Conservation (phyloP, 1,140 invertebrate species). For the Mizuhopecten yessoensis region DNA sequence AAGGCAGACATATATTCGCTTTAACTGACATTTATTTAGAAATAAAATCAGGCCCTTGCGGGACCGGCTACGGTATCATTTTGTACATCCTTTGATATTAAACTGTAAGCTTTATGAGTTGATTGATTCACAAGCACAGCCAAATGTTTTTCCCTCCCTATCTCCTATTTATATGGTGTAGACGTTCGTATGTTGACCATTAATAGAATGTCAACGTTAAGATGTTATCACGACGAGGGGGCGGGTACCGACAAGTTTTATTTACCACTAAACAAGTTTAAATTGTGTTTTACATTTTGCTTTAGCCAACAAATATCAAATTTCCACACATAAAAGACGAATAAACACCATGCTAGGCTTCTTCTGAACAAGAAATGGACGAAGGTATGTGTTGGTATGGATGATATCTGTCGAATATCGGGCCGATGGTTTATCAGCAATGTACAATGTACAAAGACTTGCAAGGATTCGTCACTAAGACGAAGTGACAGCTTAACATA, state of each 20-base stretch:
- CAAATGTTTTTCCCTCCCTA: slow-evolving; percentile 5
- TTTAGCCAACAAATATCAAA: slow-evolving; percentile 26
- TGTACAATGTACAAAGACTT: neutral
- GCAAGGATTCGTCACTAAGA: neutral
- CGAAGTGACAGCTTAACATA: neutral
- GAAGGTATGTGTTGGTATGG: neutral
- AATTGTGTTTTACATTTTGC: slow-evolving; percentile 29
- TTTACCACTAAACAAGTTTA: slow-evolving; percentile 11
- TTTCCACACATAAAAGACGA: slow-evolving; percentile 14
- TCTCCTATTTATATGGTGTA: neutral
- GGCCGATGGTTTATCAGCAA: neutral
- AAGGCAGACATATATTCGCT: neutral
- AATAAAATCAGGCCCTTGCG: neutral
- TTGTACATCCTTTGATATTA: slow-evolving; percentile 9
- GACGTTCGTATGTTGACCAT: neutral
- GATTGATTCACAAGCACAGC: slow-evolving; percentile 11
- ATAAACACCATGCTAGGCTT: slow-evolving; percentile 17
- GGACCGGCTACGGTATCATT: neutral
- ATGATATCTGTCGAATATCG: neutral
- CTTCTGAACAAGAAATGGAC: neutral
- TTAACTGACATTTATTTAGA: slow-evolving; percentile 20
- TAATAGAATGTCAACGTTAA: neutral
- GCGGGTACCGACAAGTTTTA: slow-evolving; percentile 30
- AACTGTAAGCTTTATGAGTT: neutral
- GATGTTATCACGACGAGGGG: neutral